Evolutionary conservation across 2,113 vertebrate genomes (phyloP).

Genomic region (Pollimyrus isidori): DNA sequence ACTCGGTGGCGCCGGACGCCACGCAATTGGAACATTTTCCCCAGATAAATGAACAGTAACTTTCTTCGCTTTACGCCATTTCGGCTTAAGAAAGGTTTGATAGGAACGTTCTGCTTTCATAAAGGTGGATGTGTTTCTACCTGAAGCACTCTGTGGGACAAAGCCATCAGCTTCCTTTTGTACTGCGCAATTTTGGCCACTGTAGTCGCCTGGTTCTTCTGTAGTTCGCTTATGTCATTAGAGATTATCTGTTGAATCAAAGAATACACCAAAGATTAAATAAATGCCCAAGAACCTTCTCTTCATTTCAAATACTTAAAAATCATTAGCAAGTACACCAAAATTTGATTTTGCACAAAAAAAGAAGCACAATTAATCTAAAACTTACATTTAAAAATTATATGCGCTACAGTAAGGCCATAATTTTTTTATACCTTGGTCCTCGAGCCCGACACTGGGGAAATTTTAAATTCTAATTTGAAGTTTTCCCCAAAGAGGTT

Average conservation of each 20-base stretch:
- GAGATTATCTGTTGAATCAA: slow-evolving; percentile 77
- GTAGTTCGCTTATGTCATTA: slow-evolving; percentile 88
- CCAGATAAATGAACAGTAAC: background rate
- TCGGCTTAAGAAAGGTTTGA: background rate
- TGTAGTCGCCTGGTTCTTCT: slow-evolving; percentile 93
- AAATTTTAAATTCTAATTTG: too few species aligned
- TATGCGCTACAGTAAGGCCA: too few species aligned
- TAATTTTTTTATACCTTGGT: too few species aligned
- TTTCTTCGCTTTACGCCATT: background rate
- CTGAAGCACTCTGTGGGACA: slow-evolving; percentile 90
- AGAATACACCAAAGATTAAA: background rate
- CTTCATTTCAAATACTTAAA: background rate
- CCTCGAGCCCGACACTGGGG: too few species aligned
- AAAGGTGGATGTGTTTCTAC: slow-evolving; percentile 45
- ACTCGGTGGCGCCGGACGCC: background rate
- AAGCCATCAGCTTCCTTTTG: slow-evolving; percentile 94
- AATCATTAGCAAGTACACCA: background rate
- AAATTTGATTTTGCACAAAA: background rate
- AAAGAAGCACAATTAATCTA: background rate
- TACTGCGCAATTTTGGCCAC: slow-evolving; percentile 96
- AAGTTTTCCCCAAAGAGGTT: too few species aligned
- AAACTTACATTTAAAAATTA: background rate
- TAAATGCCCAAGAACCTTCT: background rate
- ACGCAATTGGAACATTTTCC: background rate
- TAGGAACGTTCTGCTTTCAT: background rate